Conservation (phyloP, 2,113 vertebrate genomes). For the Elephantulus edwardii region DNA sequence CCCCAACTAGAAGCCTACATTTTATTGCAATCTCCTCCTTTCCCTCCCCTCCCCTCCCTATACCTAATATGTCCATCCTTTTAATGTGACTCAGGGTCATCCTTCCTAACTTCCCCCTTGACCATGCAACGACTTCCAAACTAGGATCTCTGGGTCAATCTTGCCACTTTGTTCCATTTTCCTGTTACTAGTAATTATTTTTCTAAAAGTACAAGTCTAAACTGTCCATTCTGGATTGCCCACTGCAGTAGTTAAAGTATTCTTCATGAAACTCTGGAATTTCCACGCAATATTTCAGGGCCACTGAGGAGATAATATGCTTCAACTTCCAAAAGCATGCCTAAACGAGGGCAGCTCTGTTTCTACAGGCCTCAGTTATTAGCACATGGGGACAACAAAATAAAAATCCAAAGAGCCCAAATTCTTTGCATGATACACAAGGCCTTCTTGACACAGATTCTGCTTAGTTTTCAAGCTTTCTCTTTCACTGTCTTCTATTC, state of each 20-base stretch:
- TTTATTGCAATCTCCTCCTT: no score
- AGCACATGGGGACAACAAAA: not conserved
- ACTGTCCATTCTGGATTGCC: not conserved
- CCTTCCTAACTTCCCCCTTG: not conserved
- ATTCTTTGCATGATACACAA: not conserved
- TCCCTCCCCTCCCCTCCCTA: no score
- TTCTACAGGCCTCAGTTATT: not conserved
- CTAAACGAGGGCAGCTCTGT: not conserved
- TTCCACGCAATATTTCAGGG: not conserved
- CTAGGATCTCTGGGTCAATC: not conserved
- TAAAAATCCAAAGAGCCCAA: not conserved
- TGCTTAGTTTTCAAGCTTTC: not conserved
- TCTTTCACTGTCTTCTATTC: not conserved
- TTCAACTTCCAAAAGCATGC: not conserved
- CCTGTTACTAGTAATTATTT: not conserved
- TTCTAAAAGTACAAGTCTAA: not conserved
- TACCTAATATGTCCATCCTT: not conserved
- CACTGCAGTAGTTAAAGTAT: not conserved
- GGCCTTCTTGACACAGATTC: not conserved
- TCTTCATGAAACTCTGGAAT: not conserved
- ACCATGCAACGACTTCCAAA: accelerated
- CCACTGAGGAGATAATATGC: not conserved
- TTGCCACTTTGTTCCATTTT: not conserved
- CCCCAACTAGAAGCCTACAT: not conserved
- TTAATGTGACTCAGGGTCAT: not conserved